These are phyloP conservation scores for Thalassophryne amazonica DNA, from an alignment of 2,797 vertebrate genomes.

Conservation along the genomic window DNA sequence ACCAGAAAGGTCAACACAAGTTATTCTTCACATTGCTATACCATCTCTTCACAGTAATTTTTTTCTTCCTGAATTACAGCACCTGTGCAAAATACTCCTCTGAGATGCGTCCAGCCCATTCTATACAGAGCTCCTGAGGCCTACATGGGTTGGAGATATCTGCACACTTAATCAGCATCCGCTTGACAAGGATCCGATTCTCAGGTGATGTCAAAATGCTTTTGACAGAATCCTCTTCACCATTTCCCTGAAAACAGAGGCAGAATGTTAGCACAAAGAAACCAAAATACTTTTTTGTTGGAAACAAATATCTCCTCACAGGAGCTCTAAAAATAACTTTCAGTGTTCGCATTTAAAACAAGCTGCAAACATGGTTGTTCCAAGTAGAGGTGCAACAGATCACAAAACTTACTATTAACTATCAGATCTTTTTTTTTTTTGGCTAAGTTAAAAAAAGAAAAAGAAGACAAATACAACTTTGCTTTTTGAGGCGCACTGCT, in stretches of 20 bases:
- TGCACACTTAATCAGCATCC: slow-evolving; percentile 96
- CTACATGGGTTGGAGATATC: slow-evolving; percentile 96
- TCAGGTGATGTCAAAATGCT: slow-evolving; percentile 86
- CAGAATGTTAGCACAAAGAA: slow-evolving; percentile 18
- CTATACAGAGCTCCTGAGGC: slow-evolving; percentile 87
- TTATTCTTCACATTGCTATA: not conserved
- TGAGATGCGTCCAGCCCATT: slow-evolving; percentile 96
- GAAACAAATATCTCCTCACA: not conserved
- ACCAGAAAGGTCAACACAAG: slow-evolving; percentile 37
- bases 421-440: no score
- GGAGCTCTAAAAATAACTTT: slow-evolving; percentile 10
- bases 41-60: not conserved
- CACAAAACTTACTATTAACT: not conserved
- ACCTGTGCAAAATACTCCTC: slow-evolving; percentile 99
- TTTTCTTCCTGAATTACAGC: slow-evolving; percentile 8
- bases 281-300: not conserved
- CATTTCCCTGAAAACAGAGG: slow-evolving; percentile 64
- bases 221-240: slow-evolving; percentile 81
- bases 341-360: not conserved
- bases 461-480: no score
- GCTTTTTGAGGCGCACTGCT: no score
- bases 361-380: not conserved
- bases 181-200: slow-evolving; percentile 92
- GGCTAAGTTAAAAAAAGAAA: no score
- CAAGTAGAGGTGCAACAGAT: not conserved